Evolutionary conservation across 2,113 vertebrate species (phyloP).

Genomic region (Clinocottus analis): DNA sequence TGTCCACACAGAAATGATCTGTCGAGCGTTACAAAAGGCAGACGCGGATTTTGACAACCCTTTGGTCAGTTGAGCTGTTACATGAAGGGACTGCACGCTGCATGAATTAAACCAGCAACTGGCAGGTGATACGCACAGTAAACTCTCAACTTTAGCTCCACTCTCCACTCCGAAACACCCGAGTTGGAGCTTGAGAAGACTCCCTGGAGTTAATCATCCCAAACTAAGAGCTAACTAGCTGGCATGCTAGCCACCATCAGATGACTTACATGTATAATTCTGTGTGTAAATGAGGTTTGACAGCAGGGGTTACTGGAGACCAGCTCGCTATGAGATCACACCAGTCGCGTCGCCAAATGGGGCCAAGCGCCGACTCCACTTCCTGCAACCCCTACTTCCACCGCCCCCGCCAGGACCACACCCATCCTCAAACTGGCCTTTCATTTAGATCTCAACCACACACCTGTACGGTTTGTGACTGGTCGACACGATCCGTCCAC

Average conservation of each 20-base stretch:
- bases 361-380: not conserved
- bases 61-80: not conserved
- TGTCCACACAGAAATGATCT: slow-evolving; percentile 42
- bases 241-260: not conserved
- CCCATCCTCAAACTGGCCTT: not conserved
- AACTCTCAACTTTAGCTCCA: not conserved
- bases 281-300: not conserved
- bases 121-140: not conserved
- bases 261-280: not conserved
- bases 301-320: not conserved
- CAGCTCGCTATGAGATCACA: not conserved
- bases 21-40: slow-evolving; percentile 7
- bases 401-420: not conserved
- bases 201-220: not conserved
- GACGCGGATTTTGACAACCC: not conserved
- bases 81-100: not conserved
- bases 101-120: too few relatives aligned
- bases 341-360: not conserved
- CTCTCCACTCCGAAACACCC: not conserved
- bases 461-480: not conserved
- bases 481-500: not conserved
- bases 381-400: not conserved
- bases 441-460: not conserved
- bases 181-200: not conserved
- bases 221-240: not conserved